phyloP scores from a whole-genome alignment of 2,888 invertebrate genomes.

The Drosophila mercatorum region DNA sequence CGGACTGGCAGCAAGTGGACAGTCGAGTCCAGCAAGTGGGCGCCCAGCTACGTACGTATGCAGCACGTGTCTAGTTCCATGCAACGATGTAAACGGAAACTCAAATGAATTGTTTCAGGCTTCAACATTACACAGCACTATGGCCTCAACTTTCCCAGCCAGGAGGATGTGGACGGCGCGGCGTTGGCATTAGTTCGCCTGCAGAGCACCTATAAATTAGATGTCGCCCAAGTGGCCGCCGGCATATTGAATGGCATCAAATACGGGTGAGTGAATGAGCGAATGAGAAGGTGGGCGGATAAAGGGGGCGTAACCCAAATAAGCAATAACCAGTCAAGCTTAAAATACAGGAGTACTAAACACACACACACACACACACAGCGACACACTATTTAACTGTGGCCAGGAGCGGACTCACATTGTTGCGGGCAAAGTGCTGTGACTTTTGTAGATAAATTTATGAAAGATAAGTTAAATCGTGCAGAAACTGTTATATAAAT shows the following conservation, averaged over 20 bases:
- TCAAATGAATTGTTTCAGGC: constrained; percentile 84
- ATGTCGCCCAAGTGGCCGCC: constrained; percentile 92
- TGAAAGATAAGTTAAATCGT: no score
- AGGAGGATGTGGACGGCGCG: constrained; percentile 97
- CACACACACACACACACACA: constrained; percentile 12
- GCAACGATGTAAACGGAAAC: background rate
- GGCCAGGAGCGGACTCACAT: constrained; percentile 29
- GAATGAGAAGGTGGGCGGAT: background rate
- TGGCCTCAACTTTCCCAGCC: constrained; percentile 90
- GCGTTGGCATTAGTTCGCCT: constrained; percentile 96
- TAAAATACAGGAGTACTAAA: constrained; percentile 51
- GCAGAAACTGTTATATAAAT: background rate
- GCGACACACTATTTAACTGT: constrained; percentile 14
- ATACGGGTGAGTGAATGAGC: constrained; percentile 87
- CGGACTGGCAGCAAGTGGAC: constrained; percentile 94
- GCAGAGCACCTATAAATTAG: constrained; percentile 96
- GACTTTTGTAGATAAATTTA: background rate
- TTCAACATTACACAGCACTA: constrained; percentile 89
- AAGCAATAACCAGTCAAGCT: constrained; percentile 74
- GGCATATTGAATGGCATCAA: constrained; percentile 94
- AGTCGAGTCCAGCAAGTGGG: constrained; percentile 88
- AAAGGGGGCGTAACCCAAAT: constrained; percentile 41
- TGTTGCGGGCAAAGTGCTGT: background rate
- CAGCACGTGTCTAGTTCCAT: background rate
- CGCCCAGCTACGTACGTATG: constrained; percentile 84